Percentiles rank a stretch among this genome's conserved stretches.
Conservation (phyloP, 30 jellyfish, hydroid and myxozoan species). For the Cassiopea xamachana region DNA sequence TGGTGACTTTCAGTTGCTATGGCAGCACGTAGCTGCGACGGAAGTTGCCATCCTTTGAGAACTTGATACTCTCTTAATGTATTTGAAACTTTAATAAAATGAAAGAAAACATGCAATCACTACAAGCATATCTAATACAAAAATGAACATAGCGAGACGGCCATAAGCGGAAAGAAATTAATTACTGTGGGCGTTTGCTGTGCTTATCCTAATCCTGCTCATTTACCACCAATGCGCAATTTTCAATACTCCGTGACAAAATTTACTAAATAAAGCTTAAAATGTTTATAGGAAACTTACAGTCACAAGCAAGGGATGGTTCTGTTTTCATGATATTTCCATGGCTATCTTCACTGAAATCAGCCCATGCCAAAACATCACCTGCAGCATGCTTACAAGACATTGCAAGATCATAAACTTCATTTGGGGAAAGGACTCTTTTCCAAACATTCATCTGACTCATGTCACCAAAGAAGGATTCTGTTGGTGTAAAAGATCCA, state of each 20-base stretch:
- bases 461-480: slow-evolving; percentile 95
- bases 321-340: slow-evolving; percentile 72
- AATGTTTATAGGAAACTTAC: slow-evolving; percentile 58
- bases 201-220: too few relatives aligned
- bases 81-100: slow-evolving; percentile 58
- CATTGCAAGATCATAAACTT: slow-evolving; percentile 83
- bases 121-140: background rate
- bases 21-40: slow-evolving; percentile 55
- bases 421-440: slow-evolving; percentile 72
- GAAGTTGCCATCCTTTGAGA: slow-evolving; percentile 72
- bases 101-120: background rate
- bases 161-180: too few relatives aligned
- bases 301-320: slow-evolving; percentile 90
- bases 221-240: too few relatives aligned
- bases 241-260: background rate
- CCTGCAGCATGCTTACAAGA: slow-evolving; percentile 78
- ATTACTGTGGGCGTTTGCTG: too few relatives aligned
- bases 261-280: background rate
- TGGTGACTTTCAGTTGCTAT: slow-evolving; percentile 20
- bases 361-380: slow-evolving; percentile 96
- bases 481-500: slow-evolving; percentile 90
- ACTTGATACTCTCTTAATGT: slow-evolving; percentile 72
- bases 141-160: too few relatives aligned
- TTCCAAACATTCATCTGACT: slow-evolving; percentile 92
- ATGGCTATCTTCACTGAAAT: slow-evolving; percentile 68